phyloP scores from a whole-genome alignment of 2,797 vertebrate genomes.

The Neomorphus geoffroyi region DNA sequence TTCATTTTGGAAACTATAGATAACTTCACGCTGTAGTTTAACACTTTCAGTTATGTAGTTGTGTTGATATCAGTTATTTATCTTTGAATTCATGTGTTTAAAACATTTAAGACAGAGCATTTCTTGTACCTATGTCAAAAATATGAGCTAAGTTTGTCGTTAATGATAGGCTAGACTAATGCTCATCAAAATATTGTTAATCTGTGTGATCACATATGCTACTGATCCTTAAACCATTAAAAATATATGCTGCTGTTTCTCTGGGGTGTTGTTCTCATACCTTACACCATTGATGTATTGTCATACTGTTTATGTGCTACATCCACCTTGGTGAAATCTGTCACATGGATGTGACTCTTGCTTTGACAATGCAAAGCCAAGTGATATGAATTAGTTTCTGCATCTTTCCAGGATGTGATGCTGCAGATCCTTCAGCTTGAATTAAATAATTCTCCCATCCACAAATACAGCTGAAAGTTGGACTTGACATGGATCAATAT shows the following conservation, averaged over 20 bases:
- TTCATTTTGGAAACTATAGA: neutral
- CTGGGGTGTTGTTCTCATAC: conserved; percentile 40
- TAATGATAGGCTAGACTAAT: neutral
- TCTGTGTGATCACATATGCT: conserved; percentile 13
- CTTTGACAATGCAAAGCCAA: conserved; percentile 80
- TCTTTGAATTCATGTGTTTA: neutral
- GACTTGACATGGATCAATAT: conserved; percentile 96
- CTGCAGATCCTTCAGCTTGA: conserved; percentile 83
- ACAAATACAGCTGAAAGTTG: conserved; percentile 95
- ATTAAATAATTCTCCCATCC: conserved; percentile 84
- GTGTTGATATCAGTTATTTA: neutral
- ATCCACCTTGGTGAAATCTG: conserved; percentile 81
- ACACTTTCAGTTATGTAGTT: neutral
- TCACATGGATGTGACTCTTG: conserved; percentile 90
- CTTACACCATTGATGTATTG: conserved; percentile 77
- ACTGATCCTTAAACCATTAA: conserved; percentile 32
- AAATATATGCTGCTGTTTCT: conserved; percentile 25
- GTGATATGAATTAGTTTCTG: conserved; percentile 75
- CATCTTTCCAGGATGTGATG: conserved; percentile 73
- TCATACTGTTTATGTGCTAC: conserved; percentile 77
- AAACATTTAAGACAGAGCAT: neutral
- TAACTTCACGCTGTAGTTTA: neutral
- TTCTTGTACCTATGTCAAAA: neutral
- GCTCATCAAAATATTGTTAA: conserved; percentile 8
- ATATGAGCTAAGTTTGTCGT: neutral